Conservation (phyloP, 2,797 vertebrate genomes). For the Alauda arvensis region DNA sequence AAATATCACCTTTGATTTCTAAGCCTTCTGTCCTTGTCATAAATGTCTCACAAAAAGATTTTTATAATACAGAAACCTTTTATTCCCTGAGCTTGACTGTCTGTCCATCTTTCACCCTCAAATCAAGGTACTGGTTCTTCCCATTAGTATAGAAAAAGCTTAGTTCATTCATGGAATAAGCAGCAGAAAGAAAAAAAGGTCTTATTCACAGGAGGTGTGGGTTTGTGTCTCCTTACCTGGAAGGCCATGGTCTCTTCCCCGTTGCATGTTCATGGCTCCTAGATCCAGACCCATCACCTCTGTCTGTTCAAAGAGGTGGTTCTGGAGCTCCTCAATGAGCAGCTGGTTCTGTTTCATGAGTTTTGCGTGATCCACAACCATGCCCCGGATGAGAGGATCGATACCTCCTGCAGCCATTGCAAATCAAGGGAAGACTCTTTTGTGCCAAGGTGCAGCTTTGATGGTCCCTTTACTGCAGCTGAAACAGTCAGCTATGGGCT, state of each 20-base stretch:
- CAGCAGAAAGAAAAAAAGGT: neutral
- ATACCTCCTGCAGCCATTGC: constrained; percentile 75
- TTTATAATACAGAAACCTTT: neutral
- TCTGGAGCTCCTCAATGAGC: constrained; percentile 81
- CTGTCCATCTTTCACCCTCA: neutral
- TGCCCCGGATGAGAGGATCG: constrained; percentile 81
- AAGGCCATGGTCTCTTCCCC: constrained; percentile 83
- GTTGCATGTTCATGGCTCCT: constrained; percentile 84
- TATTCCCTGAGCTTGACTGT: neutral
- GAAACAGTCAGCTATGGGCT: neutral
- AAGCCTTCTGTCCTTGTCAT: neutral
- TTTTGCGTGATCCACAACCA: constrained; percentile 74
- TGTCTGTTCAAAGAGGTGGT: constrained; percentile 76
- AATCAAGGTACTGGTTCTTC: neutral
- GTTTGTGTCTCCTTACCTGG: constrained; percentile 72
- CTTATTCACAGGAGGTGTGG: neutral
- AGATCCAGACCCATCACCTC: constrained; percentile 77
- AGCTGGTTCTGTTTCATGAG: constrained; percentile 71
- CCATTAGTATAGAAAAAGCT: neutral
- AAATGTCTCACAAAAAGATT: neutral
- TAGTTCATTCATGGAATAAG: neutral
- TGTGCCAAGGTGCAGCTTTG: neutral
- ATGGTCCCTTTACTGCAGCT: neutral
- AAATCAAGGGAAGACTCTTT: neutral
- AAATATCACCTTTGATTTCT: neutral